Evolutionary conservation across 2,797 vertebrate genomes (phyloP), one percentile per base, ranked within the genome.

Genomic region (Petrocephalus schoutedeni): DNA sequence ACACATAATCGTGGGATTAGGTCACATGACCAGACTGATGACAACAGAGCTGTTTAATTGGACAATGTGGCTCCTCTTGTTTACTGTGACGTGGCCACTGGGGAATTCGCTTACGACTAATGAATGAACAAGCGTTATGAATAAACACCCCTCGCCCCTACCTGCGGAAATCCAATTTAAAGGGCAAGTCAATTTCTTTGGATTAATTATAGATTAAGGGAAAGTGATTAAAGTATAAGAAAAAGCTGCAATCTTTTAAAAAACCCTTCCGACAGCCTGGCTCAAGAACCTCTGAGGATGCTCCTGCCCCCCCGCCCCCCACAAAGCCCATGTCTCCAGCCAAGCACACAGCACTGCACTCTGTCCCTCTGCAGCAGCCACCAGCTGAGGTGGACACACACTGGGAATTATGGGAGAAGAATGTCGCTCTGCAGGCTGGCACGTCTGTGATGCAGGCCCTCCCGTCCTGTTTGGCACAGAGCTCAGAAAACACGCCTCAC

Each of bases 171-270:
- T 49, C 77, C 45, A 84, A 12, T 84, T 84, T 21, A 84, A 84
- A 74, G 45, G 28, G 32, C 67, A 74, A 74, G 12, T 74, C 32
- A 74, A 41, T 74, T 74, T 74, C 67, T 74, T 74, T 49, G 80
- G 80, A 84, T 84, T 83, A 83, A 83, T 83, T 84, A 84, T 84
- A 84, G 49, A 84, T 84, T 84, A 84, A 84, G 45, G 45, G 80
- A 84, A 51, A 53, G 23, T n/a, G 80, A 84, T 84, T 53, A 54
- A 49, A 51, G 21, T n/a, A 45, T 12, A 84, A 84, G 21, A 53
- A 23, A 74, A 84, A 5, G 8, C 49, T 53, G 10, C 7, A 83
- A 23, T 53, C 80, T 12, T 83, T 83, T 53, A 3, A n/a, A 64
- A 51, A 54, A 84, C n/a, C 21, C n/a, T 84, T 84, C 51, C 2